Percentiles rank a stretch among this genome's conserved stretches.
phyloP scores from a whole-genome alignment of 1,140 invertebrate species.

The Artemia franciscana region DNA sequence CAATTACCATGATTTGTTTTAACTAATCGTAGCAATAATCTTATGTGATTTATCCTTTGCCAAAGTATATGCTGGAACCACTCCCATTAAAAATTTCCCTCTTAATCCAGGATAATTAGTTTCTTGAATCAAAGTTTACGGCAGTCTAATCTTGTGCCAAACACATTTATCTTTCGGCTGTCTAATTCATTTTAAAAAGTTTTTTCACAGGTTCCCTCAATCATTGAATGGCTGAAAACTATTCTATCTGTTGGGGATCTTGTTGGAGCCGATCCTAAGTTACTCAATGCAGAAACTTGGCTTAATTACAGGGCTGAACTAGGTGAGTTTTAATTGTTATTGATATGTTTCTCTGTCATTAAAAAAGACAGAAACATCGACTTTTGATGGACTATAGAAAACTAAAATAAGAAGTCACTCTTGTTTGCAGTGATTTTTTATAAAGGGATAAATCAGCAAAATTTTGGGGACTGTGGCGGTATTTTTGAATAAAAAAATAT shows the following conservation, averaged over 20 bases:
- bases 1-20: too few species aligned
- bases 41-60: too few species aligned
- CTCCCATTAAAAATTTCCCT: background rate
- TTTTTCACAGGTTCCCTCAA: conserved; percentile 15
- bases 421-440: too few species aligned
- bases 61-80: background rate
- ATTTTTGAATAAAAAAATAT: too few species aligned
- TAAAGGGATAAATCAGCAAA: too few species aligned
- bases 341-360: too few species aligned
- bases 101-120: background rate
- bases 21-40: too few species aligned
- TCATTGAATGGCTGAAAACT: conserved; percentile 28
- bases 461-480: too few species aligned
- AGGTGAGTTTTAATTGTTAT: too few species aligned
- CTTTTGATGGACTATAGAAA: too few species aligned
- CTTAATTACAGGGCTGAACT: conserved; percentile 3
- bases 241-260: conserved; percentile 34
- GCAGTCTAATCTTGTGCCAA: background rate
- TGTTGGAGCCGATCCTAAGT: conserved; percentile 56
- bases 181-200: conserved; percentile 3
- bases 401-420: too few species aligned
- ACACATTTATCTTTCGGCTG: background rate
- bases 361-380: too few species aligned
- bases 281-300: conserved; percentile 5
- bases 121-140: background rate